Base-by-base conservation (phyloP, 2,113 vertebrate genomes). In the Coracopsis vasa region DNA sequence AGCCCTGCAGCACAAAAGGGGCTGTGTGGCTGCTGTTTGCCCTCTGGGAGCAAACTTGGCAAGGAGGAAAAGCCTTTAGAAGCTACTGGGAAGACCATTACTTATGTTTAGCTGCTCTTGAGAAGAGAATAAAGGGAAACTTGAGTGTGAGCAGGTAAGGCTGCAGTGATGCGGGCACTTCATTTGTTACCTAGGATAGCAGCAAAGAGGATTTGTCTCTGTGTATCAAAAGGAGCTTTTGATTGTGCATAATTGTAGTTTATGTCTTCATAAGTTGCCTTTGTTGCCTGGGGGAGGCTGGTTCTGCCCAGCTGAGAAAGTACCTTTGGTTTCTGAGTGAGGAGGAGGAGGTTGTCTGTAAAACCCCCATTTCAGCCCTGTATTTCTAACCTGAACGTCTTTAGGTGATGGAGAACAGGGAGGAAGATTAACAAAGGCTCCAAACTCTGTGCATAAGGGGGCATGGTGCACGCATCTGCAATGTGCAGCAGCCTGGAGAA, bases 21-120 rank as follows among this genome's bases (percentile, higher is more conserved):
- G 60, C 90, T 94, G 60, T 96, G 93, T 96, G 80, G 75, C 88
- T 95, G 81, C 87, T 96, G 74, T 61, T 88, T 87, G 90, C 85
- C 81, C 81, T 73, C 53, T 0, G 1, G 29, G 83, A 81, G 42
- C 80, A 92, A 95, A 93, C 64, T 94, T 95, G 85, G 94, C 85
- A 88, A 74, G 54, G 54, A 86, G 79, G 23, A 79, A 80, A 82
- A 60, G 21, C 41, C 37, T 78, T 67, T 10, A 78, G 75, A 54
- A 90, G 75, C 72, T 64, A 41, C 75, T 21, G 37, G 69, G 85
- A 84, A 86, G 92, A 80, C 14, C 0, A 0, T 89, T 72, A 33
- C 66, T 88, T 54, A 37, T 2, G 27, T 71, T 78, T 7, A 33
- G 31, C 79, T 2, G 7, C 72, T 86, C 75, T 60, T 2, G 6